These are phyloP conservation scores for Centropus unirufus DNA, from an alignment of 2,113 vertebrate species.

Conservation along the genomic window DNA sequence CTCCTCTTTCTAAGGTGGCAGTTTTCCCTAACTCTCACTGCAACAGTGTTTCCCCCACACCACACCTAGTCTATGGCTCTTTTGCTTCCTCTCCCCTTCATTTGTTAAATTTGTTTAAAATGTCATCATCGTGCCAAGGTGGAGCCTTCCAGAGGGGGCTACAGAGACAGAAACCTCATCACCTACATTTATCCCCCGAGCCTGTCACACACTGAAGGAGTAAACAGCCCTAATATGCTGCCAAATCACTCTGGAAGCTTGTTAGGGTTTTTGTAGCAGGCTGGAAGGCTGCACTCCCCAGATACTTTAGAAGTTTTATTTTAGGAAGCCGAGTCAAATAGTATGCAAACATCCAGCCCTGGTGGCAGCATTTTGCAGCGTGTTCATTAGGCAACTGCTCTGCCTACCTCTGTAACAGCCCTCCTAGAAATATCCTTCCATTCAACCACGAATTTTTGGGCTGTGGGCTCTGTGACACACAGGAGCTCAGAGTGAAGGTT, in stretches of 20 bases:
- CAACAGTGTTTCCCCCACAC: background rate
- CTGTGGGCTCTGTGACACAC: background rate
- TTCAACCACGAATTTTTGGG: background rate
- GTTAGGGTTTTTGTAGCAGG: background rate
- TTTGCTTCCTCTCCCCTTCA: background rate
- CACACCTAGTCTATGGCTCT: fast-evolving
- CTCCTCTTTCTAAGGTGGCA: background rate
- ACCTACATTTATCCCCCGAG: background rate
- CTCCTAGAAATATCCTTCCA: background rate
- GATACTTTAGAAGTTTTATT: background rate
- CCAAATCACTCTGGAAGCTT: background rate
- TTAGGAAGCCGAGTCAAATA: background rate
- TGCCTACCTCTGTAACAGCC: background rate
- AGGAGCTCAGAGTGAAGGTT: background rate
- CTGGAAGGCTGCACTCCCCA: background rate
- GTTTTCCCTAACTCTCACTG: background rate
- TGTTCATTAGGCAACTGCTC: background rate
- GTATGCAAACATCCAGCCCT: background rate
- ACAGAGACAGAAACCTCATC: background rate
- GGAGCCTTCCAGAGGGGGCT: background rate
- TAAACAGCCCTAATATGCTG: background rate
- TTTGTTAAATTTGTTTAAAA: background rate
- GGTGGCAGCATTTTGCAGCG: background rate
- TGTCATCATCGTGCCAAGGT: background rate
- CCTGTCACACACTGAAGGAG: background rate